Conservation (phyloP, 2,113 vertebrate species). For the Erythrocebus patas region DNA sequence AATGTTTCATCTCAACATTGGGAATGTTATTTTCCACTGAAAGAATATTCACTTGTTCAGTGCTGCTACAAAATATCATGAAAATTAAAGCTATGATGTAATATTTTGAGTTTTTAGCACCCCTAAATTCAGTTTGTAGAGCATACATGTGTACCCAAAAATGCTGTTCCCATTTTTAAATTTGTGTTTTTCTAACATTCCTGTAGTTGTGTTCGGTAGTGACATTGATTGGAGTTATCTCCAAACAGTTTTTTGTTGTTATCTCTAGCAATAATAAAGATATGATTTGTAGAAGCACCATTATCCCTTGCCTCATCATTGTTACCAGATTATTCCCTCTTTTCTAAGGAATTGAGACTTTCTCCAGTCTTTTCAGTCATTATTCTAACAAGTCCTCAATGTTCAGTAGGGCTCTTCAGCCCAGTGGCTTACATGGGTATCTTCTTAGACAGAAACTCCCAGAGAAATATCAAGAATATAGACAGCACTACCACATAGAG, state of each 20-base stretch:
- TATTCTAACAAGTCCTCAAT: neutral
- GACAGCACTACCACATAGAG: rapidly evolving
- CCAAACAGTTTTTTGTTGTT: neutral
- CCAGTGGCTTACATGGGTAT: neutral
- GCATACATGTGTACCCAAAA: neutral
- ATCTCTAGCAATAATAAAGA: neutral
- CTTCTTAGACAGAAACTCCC: neutral
- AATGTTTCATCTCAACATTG: neutral
- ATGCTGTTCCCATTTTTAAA: neutral
- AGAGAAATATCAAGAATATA: neutral
- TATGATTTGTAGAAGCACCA: neutral
- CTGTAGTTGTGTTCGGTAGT: neutral
- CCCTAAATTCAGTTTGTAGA: neutral
- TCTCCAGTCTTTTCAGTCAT: neutral
- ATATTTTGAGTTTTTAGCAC: neutral
- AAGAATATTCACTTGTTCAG: neutral
- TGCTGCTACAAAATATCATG: neutral
- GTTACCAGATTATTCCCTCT: neutral
- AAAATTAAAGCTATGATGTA: neutral
- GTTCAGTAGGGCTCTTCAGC: neutral
- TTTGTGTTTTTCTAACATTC: neutral
- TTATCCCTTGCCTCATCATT: neutral
- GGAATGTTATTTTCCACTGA: neutral
- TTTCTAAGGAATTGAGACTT: neutral
- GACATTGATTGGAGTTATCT: neutral